These are phyloP conservation scores for Aradus depressus DNA, from an alignment of 2,888 invertebrate genomes.

Conservation along the genomic window DNA sequence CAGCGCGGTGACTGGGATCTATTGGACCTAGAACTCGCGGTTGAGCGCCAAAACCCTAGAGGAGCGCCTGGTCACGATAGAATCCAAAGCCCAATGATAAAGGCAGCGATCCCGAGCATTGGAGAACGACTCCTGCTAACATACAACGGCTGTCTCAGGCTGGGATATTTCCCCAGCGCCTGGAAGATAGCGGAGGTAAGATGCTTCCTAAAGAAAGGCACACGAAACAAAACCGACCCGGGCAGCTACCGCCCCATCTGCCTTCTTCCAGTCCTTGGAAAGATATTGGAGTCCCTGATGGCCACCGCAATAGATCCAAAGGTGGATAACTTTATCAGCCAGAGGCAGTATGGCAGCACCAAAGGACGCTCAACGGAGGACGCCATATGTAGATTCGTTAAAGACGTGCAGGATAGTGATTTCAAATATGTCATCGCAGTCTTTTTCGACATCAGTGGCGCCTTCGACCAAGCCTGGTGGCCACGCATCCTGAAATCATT, in stretches of 20 bases:
- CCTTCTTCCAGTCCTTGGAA: constrained; percentile 16
- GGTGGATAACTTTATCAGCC: neutral
- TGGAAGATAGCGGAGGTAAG: constrained; percentile 10
- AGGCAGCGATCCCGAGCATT: too few species aligned
- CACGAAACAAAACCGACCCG: neutral
- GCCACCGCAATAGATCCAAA: neutral
- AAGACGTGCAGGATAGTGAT: neutral
- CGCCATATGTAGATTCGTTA: constrained; percentile 14
- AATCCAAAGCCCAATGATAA: too few species aligned
- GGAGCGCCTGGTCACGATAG: too few species aligned
- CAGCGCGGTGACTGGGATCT: too few species aligned
- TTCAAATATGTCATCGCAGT: neutral
- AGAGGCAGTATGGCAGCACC: constrained; percentile 20
- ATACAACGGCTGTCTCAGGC: too few species aligned
- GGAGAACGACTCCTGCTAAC: too few species aligned
- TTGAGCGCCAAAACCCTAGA: too few species aligned
- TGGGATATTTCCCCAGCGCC: neutral
- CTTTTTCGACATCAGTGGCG: constrained; percentile 7
- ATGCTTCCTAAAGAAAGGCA: constrained; percentile 4
- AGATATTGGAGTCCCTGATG: constrained; percentile 20
- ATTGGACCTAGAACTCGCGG: too few species aligned
- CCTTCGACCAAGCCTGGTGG: constrained; percentile 9
- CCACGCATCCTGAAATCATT: neutral
- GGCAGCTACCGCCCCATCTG: constrained; percentile 14
- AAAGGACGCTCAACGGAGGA: constrained; percentile 17